Percentiles rank a stretch among this genome's conserved stretches.
These are phyloP conservation scores for Montipora cactus DNA, from an alignment of 64 coral and sea anemone species.

Conservation along the genomic window DNA sequence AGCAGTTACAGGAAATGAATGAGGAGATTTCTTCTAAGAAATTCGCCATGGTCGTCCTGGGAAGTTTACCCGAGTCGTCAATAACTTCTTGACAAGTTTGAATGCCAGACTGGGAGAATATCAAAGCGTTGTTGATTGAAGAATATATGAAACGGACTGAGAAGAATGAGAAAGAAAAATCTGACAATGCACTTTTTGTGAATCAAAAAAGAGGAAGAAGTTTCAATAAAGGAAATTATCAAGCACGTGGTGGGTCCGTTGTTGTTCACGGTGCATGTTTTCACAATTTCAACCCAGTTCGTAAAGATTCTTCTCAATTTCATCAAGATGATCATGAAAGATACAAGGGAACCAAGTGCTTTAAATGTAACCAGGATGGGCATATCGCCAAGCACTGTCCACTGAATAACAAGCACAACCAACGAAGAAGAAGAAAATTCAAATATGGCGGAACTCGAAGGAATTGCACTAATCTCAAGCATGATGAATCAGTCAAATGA, in stretches of 20 bases:
- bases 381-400: slow-evolving; percentile 57
- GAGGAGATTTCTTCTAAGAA: slow-evolving; percentile 65
- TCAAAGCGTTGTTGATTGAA: slow-evolving; percentile 51
- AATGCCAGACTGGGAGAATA: slow-evolving; percentile 65
- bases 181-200: slow-evolving; percentile 14
- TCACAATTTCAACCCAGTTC: background rate
- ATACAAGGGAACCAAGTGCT: slow-evolving; percentile 46
- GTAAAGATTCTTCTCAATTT: background rate
- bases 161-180: slow-evolving; percentile 58
- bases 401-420: background rate
- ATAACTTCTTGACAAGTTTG: slow-evolving; percentile 60
- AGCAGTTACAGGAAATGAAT: slow-evolving; percentile 49
- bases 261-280: background rate
- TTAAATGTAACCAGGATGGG: slow-evolving; percentile 59
- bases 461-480: slow-evolving; percentile 75
- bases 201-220: slow-evolving; percentile 7
- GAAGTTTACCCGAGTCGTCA: slow-evolving; percentile 61
- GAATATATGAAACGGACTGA: slow-evolving; percentile 57
- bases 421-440: slow-evolving; percentile 53
- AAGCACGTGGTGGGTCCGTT: slow-evolving; percentile 6
- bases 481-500: slow-evolving; percentile 39
- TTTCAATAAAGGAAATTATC: slow-evolving; percentile 8
- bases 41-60: slow-evolving; percentile 39
- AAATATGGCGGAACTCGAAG: slow-evolving; percentile 68
- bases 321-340: slow-evolving; percentile 23